Percentiles rank a stretch among this genome's conserved stretches.
These are phyloP conservation scores for Heliopora coerulea DNA, from an alignment of 92 coral and sea anemone species.

Conservation along the genomic window DNA sequence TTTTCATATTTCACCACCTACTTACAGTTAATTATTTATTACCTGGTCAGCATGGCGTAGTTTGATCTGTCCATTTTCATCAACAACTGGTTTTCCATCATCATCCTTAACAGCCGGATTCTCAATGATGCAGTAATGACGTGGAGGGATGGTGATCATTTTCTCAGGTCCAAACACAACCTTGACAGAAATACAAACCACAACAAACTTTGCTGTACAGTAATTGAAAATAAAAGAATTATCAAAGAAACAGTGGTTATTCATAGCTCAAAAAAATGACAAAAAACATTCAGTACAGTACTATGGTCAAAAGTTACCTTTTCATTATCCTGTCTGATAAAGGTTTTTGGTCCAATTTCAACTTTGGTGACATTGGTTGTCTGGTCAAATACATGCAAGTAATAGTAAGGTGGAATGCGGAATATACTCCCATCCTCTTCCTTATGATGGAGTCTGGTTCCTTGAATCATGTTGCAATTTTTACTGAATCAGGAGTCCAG, in stretches of 20 bases:
- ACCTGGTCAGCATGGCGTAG: conserved; percentile 99
- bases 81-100: conserved; percentile 71
- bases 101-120: conserved; percentile 87
- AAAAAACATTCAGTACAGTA: too few species aligned
- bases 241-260: too few species aligned
- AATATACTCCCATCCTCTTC: conserved; percentile 80
- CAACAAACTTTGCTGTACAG: neutral
- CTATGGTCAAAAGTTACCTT: too few species aligned
- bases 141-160: conserved; percentile 96
- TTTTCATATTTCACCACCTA: too few species aligned
- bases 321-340: conserved; percentile 96
- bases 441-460: conserved; percentile 25
- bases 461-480: conserved; percentile 17
- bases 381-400: conserved; percentile 94
- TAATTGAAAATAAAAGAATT: neutral
- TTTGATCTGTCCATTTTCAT: conserved; percentile 86
- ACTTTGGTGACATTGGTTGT: conserved; percentile 97
- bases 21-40: too few species aligned
- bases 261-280: too few species aligned
- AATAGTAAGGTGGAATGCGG: conserved; percentile 96
- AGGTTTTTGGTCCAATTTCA: conserved; percentile 96
- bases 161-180: conserved; percentile 96
- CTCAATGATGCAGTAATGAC: conserved; percentile 90
- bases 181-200: conserved; percentile 37
- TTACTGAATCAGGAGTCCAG: too few species aligned